These are phyloP conservation scores for Trichogramma pretiosum DNA, from an alignment of 1,140 invertebrate genomes.

Conservation along the genomic window DNA sequence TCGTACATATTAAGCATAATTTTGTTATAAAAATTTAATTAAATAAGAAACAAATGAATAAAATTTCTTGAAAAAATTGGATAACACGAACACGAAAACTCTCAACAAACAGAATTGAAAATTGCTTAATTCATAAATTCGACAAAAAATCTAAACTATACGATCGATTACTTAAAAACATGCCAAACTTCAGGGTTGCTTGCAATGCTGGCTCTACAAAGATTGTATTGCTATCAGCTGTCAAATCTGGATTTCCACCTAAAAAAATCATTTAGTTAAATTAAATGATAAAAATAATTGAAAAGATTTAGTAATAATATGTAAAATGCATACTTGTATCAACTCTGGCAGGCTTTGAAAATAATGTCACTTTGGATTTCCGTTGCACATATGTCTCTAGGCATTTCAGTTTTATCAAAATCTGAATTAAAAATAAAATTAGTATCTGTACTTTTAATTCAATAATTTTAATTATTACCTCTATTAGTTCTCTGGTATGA, in stretches of 20 bases:
- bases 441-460: slow-evolving; percentile 18
- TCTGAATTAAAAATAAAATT: slow-evolving; percentile 29
- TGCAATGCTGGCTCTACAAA: slow-evolving; percentile 42
- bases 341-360: slow-evolving; percentile 33
- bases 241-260: slow-evolving; percentile 31
- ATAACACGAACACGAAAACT: not conserved
- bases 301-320: slow-evolving; percentile 6
- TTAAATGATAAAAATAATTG: slow-evolving; percentile 8
- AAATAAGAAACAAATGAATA: slow-evolving; percentile 3
- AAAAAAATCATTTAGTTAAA: slow-evolving; percentile 20
- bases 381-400: slow-evolving; percentile 30
- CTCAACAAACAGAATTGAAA: not conserved
- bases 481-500: slow-evolving; percentile 45
- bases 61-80: not conserved
- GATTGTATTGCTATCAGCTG: slow-evolving; percentile 39
- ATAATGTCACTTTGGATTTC: slow-evolving; percentile 30
- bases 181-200: slow-evolving; percentile 47
- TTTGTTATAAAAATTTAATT: not conserved
- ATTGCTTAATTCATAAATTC: slow-evolving; percentile 1
- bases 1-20: not conserved
- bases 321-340: slow-evolving; percentile 29
- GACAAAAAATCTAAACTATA: slow-evolving; percentile 48
- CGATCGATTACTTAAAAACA: slow-evolving; percentile 51
- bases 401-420: slow-evolving; percentile 40
- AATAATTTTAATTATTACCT: slow-evolving; percentile 29